Evolutionary conservation across 2,888 invertebrate species (phyloP).

Genomic region (Bruchidius siliquastri): DNA sequence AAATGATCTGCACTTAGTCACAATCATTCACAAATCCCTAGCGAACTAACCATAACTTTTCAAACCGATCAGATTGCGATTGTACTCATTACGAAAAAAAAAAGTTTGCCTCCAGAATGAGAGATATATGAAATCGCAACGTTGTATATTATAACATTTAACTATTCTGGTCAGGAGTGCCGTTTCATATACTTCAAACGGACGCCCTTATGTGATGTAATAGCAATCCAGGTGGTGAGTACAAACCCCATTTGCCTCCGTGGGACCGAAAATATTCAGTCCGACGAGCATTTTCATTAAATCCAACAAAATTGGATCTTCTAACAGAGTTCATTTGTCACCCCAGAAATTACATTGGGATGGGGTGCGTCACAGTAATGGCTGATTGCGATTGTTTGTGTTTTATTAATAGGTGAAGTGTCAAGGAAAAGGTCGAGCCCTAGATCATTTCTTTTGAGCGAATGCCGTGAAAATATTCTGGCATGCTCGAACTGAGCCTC

Average conservation of each 20-base stretch:
- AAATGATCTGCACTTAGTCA: too few relatives aligned
- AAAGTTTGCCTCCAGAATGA: too few relatives aligned
- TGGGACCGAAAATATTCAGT: not conserved
- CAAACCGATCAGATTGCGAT: too few relatives aligned
- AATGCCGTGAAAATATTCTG: too few relatives aligned
- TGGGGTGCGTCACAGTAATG: not conserved
- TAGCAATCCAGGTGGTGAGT: not conserved
- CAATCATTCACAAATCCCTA: too few relatives aligned
- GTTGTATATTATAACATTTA: too few relatives aligned
- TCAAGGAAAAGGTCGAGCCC: not conserved
- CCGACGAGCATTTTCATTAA: not conserved
- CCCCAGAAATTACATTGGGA: not conserved
- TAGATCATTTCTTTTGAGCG: not conserved
- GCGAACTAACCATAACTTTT: too few relatives aligned
- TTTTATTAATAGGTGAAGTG: not conserved
- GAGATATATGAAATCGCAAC: too few relatives aligned
- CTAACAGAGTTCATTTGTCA: not conserved
- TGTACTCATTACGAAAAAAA: too few relatives aligned
- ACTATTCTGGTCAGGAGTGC: too few relatives aligned
- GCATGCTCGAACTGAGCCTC: too few relatives aligned
- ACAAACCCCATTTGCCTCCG: not conserved
- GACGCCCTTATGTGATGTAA: not conserved
- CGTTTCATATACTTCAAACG: not conserved
- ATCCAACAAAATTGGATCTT: not conserved
- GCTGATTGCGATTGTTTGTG: not conserved